phyloP scores from a whole-genome alignment of 2,113 vertebrate species.

The Anarrhichthys ocellatus region DNA sequence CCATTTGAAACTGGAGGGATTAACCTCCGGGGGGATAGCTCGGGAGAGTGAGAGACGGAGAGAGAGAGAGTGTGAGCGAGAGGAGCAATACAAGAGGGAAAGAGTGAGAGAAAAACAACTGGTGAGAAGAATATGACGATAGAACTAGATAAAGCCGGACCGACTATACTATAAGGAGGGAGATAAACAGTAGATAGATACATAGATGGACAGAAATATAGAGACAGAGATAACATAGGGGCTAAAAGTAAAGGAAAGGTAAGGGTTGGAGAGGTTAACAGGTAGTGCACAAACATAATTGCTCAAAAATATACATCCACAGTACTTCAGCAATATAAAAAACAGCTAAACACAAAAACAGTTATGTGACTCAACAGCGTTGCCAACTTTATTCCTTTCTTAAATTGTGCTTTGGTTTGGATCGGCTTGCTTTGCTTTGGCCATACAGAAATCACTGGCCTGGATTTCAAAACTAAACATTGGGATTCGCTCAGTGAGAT shows the following conservation, averaged over 20 bases:
- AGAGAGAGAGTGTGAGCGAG: conserved; percentile 13
- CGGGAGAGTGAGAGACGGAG: conserved; percentile 35
- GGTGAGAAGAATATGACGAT: conserved; percentile 4
- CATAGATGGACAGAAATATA: not conserved
- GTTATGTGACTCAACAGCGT: not conserved
- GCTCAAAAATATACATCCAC: conserved; percentile 2
- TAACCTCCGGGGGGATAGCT: conserved; percentile 71
- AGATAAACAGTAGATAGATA: not conserved
- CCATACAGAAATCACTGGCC: conserved; percentile 2
- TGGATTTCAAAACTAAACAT: conserved; percentile 33
- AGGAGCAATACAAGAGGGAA: conserved; percentile 32
- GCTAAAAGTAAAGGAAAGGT: not conserved
- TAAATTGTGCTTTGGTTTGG: conserved; percentile 6
- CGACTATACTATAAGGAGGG: not conserved
- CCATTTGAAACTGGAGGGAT: conserved; percentile 74
- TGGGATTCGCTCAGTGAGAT: conserved; percentile 42
- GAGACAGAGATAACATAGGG: not conserved
- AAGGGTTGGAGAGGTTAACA: not conserved
- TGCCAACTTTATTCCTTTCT: conserved; percentile 5
- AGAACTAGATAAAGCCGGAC: not conserved
- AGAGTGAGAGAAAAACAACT: conserved; percentile 35
- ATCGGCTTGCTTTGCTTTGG: conserved; percentile 31
- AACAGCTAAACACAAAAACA: conserved; percentile 15
- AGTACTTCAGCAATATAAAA: not conserved
- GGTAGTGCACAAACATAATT: not conserved